Percentiles rank a stretch among this genome's conserved stretches.
Conservation (phyloP, 2,797 vertebrate species). For the Lutjanus argentimaculatus region DNA sequence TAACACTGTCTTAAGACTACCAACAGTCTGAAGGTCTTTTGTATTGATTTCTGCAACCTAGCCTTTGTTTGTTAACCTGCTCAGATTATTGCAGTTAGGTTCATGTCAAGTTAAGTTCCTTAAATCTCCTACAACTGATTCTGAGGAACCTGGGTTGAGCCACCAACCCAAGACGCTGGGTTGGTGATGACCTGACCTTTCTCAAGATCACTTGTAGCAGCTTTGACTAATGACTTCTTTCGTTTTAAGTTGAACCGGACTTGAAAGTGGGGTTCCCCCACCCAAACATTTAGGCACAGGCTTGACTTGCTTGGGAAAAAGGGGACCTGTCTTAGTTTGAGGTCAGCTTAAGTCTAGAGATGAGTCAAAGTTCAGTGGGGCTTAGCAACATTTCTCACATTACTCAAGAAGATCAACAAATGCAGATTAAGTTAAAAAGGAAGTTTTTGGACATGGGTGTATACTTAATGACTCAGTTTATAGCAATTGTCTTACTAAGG, state of each 20-base stretch:
- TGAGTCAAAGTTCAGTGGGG: conserved; percentile 93
- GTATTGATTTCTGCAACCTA: conserved; percentile 37
- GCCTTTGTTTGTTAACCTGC: conserved; percentile 17
- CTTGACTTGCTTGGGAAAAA: conserved; percentile 75
- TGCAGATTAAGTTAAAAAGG: conserved; percentile 71
- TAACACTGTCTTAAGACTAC: conserved; percentile 12
- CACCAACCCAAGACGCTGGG: too few species aligned
- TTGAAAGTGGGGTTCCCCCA: conserved; percentile 48
- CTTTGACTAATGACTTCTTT: conserved; percentile 16
- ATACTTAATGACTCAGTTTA: background rate
- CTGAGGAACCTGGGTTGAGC: too few species aligned
- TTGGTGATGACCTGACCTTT: too few species aligned
- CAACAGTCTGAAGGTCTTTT: conserved; percentile 34
- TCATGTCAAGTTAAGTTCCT: conserved; percentile 21
- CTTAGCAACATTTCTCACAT: conserved; percentile 78
- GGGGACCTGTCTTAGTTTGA: conserved; percentile 70
- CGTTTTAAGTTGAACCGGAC: too few species aligned
- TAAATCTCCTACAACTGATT: background rate
- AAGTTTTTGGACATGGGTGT: conserved; percentile 21
- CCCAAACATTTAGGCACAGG: conserved; percentile 45
- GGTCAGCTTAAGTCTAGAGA: conserved; percentile 91
- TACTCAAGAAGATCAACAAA: conserved; percentile 74
- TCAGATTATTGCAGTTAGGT: conserved; percentile 5
- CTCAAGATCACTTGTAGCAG: too few species aligned
- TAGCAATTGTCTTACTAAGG: background rate